Base-by-base conservation (phyloP, 1,140 invertebrate genomes). In the Meloidogyne floridensis region DNA sequence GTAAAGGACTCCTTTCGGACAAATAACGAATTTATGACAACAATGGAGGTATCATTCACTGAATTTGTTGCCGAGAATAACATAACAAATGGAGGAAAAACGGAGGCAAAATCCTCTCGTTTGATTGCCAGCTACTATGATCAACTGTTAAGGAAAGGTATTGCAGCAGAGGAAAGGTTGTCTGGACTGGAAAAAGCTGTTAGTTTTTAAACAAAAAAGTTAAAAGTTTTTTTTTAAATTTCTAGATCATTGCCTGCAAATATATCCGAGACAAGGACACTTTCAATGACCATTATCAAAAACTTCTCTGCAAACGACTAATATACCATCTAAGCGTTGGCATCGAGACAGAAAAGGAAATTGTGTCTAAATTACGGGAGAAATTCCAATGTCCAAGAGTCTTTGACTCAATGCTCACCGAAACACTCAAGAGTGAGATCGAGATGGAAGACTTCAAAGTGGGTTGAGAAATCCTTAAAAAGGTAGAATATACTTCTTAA, bases 101-200 rank as follows among this genome's bases (percentile, higher is more conserved):
- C 6, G 2, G 59, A 65, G 7, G 59, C 59, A 65, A 65, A 65
- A 65, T 65, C 59, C 3, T 65, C 59, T 18, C 59, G 59, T 5
- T 11, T 65, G n/a, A n/a, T 65, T 65, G 59, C 59, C 15, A 65
- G n/a, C n/a, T 65, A 65, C 10, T 65, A 65, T 18, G 59, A 65
- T n/a, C 59, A 65, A 65, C n/a, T 65, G 15, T 18, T 65, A 15
- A 65, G 59, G n/a, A 65, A 65, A 65, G 59, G n/a, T 5, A n/a
- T 65, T 65, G 15, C 59, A 6, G 6, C 7, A 18, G 59, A n/a
- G 59, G 59, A 65, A 4, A 65, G 59, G n/a, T n/a, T 65, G 2
- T 65, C 59, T 65, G 59, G 59, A 65, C 59, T 65, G n/a, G 59
- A 65, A 65, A 65, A 65, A 65, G 59, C 59, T 65, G 59, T 65